A percentile compares a stretch with the other conserved stretches of the same genome.
Evolutionary conservation across 2,113 vertebrate genomes (phyloP).

Genomic region (Bujurquina vittata): DNA sequence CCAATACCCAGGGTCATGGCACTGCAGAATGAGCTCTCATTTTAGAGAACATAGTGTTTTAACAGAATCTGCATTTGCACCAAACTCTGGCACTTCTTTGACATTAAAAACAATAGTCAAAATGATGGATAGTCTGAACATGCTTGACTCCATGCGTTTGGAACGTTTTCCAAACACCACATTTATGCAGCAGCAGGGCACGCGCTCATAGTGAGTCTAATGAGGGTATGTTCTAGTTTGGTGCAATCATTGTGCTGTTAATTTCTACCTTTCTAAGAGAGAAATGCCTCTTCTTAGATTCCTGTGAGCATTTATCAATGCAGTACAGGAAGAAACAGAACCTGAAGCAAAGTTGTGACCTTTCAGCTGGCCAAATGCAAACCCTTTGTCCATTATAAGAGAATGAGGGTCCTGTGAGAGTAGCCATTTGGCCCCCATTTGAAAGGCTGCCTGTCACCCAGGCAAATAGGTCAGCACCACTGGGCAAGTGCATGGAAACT

Average conservation of each 20-base stretch:
- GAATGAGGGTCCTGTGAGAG: conserved; percentile 32
- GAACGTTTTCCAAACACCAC: conserved; percentile 15
- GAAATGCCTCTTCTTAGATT: background rate
- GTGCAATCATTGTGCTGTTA: background rate
- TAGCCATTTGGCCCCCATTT: conserved; percentile 51
- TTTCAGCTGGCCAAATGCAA: conserved; percentile 38
- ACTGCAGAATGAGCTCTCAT: background rate
- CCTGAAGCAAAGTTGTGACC: conserved; percentile 23
- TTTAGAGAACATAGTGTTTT: conserved; percentile 1
- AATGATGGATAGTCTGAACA: conserved; percentile 34
- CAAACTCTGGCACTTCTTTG: background rate
- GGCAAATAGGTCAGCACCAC: conserved; percentile 51
- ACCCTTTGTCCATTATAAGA: conserved; percentile 23
- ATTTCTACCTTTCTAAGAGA: background rate
- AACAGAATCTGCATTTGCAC: background rate
- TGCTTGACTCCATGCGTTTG: background rate
- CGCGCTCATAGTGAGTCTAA: conserved; percentile 1
- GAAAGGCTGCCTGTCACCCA: conserved; percentile 35
- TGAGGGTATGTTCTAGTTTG: conserved; percentile 8
- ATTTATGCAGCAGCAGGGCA: conserved; percentile 14
- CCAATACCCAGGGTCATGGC: conserved; percentile 9
- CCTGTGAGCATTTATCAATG: background rate
- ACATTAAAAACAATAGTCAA: background rate
- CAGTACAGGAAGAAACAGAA: conserved; percentile 9
- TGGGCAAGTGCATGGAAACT: conserved; percentile 48